A percentile compares a stretch with the other conserved stretches of the same genome.
phyloP scores from a whole-genome alignment of 2,888 invertebrate genomes.

The Cetonia aurata region DNA sequence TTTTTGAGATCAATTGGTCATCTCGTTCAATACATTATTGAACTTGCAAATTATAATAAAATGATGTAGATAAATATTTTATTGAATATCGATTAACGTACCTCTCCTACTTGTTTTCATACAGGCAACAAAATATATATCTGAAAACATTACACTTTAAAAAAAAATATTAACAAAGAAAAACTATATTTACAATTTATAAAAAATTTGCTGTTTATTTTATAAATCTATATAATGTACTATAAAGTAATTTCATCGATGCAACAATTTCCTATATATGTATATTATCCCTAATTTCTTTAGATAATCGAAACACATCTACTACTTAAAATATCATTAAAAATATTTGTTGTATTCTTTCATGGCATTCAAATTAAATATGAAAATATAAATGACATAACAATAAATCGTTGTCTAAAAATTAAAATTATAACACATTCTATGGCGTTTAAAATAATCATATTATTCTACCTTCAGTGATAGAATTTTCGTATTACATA shows the following conservation, averaged over 20 bases:
- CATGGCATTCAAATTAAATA: no score
- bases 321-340: constrained; percentile 7
- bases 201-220: constrained; percentile 3
- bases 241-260: constrained; percentile 27
- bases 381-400: background rate
- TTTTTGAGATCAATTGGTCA: constrained; percentile 29
- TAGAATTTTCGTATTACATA: constrained; percentile 29
- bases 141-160: constrained; percentile 12
- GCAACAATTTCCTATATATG: constrained; percentile 24
- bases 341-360: no score
- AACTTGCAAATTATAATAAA: constrained; percentile 20
- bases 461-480: no score
- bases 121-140: constrained; percentile 21
- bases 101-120: constrained; percentile 5
- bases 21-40: constrained; percentile 14
- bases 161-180: constrained; percentile 17
- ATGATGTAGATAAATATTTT: constrained; percentile 16
- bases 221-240: constrained; percentile 25
- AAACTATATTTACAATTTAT: constrained; percentile 35
- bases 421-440: constrained; percentile 3
- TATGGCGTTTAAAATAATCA: no score
- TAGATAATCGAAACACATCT: constrained; percentile 6
- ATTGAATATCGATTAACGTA: constrained; percentile 5
- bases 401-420: constrained; percentile 23
- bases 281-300: background rate